These are phyloP conservation scores for Agrilus biguttatus DNA, from an alignment of 2,888 invertebrate species.

Conservation along the genomic window DNA sequence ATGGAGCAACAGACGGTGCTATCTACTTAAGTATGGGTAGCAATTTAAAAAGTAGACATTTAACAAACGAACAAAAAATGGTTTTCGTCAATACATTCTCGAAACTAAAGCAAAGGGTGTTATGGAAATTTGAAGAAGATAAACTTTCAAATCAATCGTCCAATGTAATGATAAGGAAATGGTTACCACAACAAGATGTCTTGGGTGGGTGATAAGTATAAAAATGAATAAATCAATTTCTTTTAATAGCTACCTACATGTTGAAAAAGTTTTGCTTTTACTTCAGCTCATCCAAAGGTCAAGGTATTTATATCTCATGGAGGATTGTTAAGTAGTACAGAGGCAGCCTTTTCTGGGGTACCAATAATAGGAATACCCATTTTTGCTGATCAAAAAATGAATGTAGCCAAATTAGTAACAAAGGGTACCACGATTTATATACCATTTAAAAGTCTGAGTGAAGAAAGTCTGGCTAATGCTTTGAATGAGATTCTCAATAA, in stretches of 20 bases:
- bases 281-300: conserved; percentile 35
- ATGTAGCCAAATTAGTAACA: conserved; percentile 21
- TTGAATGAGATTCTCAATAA: conserved; percentile 1
- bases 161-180: conserved; percentile 12
- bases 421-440: conserved; percentile 1
- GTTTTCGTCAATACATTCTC: conserved; percentile 40
- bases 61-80: conserved; percentile 34
- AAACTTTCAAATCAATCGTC: conserved; percentile 6
- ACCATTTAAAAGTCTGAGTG: conserved; percentile 1
- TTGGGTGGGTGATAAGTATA: conserved; percentile 6
- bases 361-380: conserved; percentile 37
- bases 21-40: conserved; percentile 45
- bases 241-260: too few species aligned
- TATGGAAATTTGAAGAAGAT: conserved; percentile 35
- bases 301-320: conserved; percentile 42
- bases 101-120: conserved; percentile 35
- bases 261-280: neutral
- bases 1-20: conserved; percentile 36
- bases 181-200: conserved; percentile 14
- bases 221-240: too few species aligned
- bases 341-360: conserved; percentile 33
- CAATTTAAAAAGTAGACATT: conserved; percentile 37
- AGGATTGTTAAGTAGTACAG: conserved; percentile 39
- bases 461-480: neutral
- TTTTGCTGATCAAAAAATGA: conserved; percentile 33